A percentile compares a stretch with the other conserved stretches of the same genome.
Evolutionary conservation across 2,113 vertebrate species (phyloP).

Genomic region (Ceratotherium simum): DNA sequence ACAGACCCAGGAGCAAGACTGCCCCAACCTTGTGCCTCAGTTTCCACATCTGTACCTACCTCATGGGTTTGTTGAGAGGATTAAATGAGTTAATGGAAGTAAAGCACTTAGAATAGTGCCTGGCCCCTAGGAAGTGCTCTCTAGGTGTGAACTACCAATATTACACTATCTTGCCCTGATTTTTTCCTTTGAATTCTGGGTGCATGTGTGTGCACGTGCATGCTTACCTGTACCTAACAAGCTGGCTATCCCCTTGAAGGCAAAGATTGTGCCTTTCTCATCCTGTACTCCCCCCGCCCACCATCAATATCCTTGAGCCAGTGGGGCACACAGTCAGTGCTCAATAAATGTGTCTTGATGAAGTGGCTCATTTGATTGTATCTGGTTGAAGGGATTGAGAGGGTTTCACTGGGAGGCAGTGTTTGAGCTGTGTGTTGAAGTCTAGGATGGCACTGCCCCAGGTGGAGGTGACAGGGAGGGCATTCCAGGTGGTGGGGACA

Average conservation of each 20-base stretch:
- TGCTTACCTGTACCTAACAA: not conserved
- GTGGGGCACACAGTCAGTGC: not conserved
- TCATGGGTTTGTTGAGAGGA: not conserved
- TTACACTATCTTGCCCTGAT: not conserved
- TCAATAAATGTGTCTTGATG: not conserved
- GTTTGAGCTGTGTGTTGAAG: not conserved
- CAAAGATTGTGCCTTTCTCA: not conserved
- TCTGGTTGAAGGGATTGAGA: not conserved
- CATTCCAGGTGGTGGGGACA: not conserved
- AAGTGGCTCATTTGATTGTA: not conserved
- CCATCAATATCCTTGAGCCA: not conserved
- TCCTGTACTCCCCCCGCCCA: not conserved
- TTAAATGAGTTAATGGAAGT: not conserved
- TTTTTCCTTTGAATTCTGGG: not conserved
- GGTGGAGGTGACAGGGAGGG: not conserved
- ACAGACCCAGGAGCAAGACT: not conserved
- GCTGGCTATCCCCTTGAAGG: not conserved
- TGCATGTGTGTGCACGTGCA: not conserved
- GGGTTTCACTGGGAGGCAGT: not conserved
- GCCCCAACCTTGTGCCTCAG: not conserved
- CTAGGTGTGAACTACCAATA: rapidly evolving
- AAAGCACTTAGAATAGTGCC: not conserved
- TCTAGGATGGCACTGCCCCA: rapidly evolving
- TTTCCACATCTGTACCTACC: not conserved
- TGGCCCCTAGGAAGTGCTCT: not conserved